Percentiles rank a stretch among this genome's conserved stretches.
phyloP scores from a whole-genome alignment of 2,113 vertebrate species.

The Ammodytes marinus region DNA sequence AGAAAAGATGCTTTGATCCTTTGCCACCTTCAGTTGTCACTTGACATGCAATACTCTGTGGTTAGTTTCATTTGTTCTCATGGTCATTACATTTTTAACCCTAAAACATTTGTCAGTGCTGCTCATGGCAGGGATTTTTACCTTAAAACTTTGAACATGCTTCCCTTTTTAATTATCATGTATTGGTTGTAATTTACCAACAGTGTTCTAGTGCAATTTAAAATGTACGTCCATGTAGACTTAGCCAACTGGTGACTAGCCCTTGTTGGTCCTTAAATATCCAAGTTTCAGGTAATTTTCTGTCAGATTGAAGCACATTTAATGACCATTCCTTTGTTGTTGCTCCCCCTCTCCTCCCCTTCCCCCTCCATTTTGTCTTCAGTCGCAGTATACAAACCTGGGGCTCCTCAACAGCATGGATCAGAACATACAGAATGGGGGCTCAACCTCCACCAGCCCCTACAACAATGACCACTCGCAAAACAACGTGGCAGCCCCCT shows the following conservation, averaged over 20 bases:
- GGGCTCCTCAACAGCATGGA: conserved; percentile 99
- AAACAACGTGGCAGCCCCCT: conserved; percentile 95
- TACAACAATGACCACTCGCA: conserved; percentile 96
- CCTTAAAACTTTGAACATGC: not conserved
- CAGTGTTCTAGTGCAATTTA: not conserved
- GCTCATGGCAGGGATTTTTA: not conserved
- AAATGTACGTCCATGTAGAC: not conserved
- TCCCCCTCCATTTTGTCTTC: conserved; percentile 17
- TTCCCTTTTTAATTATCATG: not conserved
- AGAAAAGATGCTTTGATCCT: not conserved
- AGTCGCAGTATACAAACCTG: conserved; percentile 99
- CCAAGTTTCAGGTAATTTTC: not conserved
- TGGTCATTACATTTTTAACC: not conserved
- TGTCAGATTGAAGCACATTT: not conserved
- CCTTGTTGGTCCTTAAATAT: not conserved
- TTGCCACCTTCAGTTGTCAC: not conserved
- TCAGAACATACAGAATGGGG: conserved; percentile 96
- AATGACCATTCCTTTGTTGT: conserved; percentile 24
- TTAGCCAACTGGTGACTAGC: not conserved
- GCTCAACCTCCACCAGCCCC: conserved; percentile 97
- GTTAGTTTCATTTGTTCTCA: not conserved
- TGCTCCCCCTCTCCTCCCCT: not conserved
- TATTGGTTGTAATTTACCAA: not conserved
- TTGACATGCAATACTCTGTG: not conserved
- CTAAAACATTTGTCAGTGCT: not conserved